Evolutionary conservation across 2,113 vertebrate species (phyloP).

Genomic region (Odontophorus gujanensis): DNA sequence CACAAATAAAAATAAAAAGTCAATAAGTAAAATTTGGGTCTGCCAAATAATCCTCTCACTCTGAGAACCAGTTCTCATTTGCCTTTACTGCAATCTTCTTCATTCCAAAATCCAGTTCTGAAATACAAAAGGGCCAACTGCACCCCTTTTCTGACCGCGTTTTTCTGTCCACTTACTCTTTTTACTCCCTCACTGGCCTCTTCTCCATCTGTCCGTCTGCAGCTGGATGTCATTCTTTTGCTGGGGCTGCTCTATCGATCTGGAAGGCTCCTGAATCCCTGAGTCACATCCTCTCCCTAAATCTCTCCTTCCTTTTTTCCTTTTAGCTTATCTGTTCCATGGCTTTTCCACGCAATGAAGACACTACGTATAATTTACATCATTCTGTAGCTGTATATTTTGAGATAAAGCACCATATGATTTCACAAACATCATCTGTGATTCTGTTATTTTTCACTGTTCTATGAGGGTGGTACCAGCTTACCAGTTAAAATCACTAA

Average conservation of each 20-base stretch:
- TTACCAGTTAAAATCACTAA: slow-evolving; percentile 17
- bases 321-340: slow-evolving; percentile 34
- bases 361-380: slow-evolving; percentile 24
- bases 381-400: slow-evolving; percentile 26
- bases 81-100: neutral
- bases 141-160: neutral
- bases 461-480: slow-evolving; percentile 8
- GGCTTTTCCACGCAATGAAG: neutral
- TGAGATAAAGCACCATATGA: slow-evolving; percentile 36
- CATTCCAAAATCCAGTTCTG: neutral
- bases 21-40: neutral
- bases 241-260: slow-evolving; percentile 1
- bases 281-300: slow-evolving; percentile 62
- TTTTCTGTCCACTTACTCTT: neutral
- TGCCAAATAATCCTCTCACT: neutral
- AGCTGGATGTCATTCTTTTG: slow-evolving; percentile 28
- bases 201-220: neutral
- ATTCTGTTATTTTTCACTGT: neutral
- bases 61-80: neutral
- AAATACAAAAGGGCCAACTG: neutral
- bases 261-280: slow-evolving; percentile 22
- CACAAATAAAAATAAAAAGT: neutral
- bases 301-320: slow-evolving; percentile 34
- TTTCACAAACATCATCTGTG: slow-evolving; percentile 49
- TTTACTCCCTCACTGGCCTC: neutral